phyloP scores from a whole-genome alignment of 2,113 vertebrate genomes.

The Struthidea cinerea region DNA sequence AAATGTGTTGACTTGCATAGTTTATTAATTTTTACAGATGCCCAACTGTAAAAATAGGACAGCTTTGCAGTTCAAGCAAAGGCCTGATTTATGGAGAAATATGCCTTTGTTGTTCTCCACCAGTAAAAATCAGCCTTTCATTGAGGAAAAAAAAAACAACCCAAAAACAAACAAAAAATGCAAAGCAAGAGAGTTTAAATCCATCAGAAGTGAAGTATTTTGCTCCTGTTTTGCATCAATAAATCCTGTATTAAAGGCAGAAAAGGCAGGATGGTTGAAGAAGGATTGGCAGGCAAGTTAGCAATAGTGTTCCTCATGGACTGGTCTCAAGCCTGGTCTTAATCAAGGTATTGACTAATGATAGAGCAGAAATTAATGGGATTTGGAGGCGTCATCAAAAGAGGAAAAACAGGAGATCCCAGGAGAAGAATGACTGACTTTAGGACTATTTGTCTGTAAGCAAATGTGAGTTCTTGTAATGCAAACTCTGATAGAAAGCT shows the following conservation, averaged over 20 bases:
- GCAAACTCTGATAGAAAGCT: not conserved
- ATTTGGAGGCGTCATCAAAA: not conserved
- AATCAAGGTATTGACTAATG: not conserved
- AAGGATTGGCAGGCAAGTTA: not conserved
- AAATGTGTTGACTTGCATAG: not conserved
- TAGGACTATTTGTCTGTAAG: not conserved
- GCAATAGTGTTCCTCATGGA: not conserved
- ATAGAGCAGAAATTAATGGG: not conserved
- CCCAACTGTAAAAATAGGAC: not conserved
- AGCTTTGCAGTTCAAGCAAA: not conserved
- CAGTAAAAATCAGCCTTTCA: not conserved
- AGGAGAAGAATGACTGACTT: not conserved
- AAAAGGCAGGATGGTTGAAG: not conserved
- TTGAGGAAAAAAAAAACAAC: not conserved
- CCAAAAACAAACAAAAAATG: not conserved
- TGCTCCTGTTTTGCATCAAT: not conserved
- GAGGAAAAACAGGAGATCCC: not conserved
- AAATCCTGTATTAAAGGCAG: not conserved
- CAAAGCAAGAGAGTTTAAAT: not conserved
- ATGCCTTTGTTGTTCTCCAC: not conserved
- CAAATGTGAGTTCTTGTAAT: not conserved
- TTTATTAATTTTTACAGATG: conserved; percentile 13
- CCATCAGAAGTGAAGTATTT: not conserved
- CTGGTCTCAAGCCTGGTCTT: not conserved
- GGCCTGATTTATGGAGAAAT: not conserved